Percentiles rank a stretch among this genome's conserved stretches.
phyloP scores from a whole-genome alignment of 2,797 vertebrate species.

The Acrocephalus scirpaceus region DNA sequence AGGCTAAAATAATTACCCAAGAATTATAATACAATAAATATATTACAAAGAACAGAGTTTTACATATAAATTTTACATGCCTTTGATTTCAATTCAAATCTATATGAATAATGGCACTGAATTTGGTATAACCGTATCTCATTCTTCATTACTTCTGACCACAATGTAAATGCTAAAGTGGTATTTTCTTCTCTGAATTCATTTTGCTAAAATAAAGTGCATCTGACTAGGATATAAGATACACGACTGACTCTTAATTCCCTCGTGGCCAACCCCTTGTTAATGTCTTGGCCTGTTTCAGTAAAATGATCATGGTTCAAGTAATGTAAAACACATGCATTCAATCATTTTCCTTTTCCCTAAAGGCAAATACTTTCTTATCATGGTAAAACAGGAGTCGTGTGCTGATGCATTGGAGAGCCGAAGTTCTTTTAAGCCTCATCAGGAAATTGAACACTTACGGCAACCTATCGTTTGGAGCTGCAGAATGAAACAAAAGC shows the following conservation, averaged over 20 bases:
- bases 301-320: constrained; percentile 78
- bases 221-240: constrained; percentile 57
- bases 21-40: neutral
- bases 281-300: constrained; percentile 78
- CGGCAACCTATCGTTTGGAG: constrained; percentile 49
- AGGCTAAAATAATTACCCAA: neutral
- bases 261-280: constrained; percentile 72
- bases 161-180: neutral
- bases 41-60: neutral
- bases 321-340: constrained; percentile 76
- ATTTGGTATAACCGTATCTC: neutral
- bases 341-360: constrained; percentile 77
- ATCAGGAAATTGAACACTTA: constrained; percentile 73
- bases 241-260: constrained; percentile 70
- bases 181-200: neutral
- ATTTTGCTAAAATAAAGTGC: neutral
- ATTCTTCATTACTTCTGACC: neutral
- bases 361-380: constrained; percentile 76
- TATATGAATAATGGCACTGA: neutral
- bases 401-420: constrained; percentile 58
- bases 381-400: constrained; percentile 74
- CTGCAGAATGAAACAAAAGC: constrained; percentile 48
- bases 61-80: neutral
- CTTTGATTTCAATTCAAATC: neutral
- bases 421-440: constrained; percentile 68